Evolutionary conservation across 1,140 invertebrate species (phyloP), one percentile per base, ranked within the genome.

Genomic region (Drosophila nannoptera): DNA sequence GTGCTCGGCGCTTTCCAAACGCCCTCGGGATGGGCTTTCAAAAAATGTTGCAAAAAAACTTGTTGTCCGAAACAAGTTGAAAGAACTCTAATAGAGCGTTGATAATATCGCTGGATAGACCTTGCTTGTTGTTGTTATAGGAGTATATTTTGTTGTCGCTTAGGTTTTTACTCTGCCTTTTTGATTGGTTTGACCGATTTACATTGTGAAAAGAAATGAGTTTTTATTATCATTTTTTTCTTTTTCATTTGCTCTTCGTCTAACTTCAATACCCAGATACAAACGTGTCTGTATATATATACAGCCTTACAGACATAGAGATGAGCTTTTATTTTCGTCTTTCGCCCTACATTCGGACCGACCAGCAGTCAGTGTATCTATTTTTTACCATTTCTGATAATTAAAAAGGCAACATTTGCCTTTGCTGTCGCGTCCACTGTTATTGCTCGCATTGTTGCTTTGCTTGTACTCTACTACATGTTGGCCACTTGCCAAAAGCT

Each of bases 131-230:
- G 40, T 58, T 65, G 58, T 64, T 59, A 31, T 22, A 43, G 14
- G 9, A 22, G 38, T 16, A 52, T 11, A 58, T 64, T 22, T 35
- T 63, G 40, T 55, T 61, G 53, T 70, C 29, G 46, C 42, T 48
- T 33, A 56, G 43, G 52, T 70, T 67, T 52, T 60, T 59, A 53
- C 50, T 54, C 45, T 68, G 45, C 29, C 60, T 50, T 56, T 82
- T 84, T 83, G 80, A 83, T 83, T 83, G 78, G 80, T 83, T 78
- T 83, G 78, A 83, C 78, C 78, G 80, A 83, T 83, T 84, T 84
- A 80, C 72, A 84, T 84, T 84, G 78, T 83, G 80, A 76, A 84
- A 82, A 82, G 78, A 83, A 83, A 83, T 83, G 68, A 69, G 78
- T 84, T 84, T 76, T 48, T 54, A 35, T 60, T 42, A 8, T 54